Percentiles rank a stretch among this genome's conserved stretches.
Evolutionary conservation across 2,888 invertebrate genomes (phyloP).

Genomic region (Thereva unica): DNA sequence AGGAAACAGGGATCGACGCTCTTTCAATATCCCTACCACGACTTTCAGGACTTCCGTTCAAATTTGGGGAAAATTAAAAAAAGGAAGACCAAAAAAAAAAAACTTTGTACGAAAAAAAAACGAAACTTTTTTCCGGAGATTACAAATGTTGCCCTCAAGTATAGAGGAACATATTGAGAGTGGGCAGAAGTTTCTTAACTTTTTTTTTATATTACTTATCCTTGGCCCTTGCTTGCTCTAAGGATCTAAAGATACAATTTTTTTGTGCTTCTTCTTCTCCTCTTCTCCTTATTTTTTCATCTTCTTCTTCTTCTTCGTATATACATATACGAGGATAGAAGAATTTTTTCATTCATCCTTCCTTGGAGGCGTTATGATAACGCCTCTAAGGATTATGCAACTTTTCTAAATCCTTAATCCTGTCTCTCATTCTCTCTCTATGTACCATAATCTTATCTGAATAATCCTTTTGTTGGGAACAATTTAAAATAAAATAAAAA

Average conservation of each 20-base stretch:
- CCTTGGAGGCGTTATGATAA: too few species aligned
- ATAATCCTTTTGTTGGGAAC: constrained; percentile 19
- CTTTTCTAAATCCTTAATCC: too few species aligned
- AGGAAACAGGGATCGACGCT: neutral
- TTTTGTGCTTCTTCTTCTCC: too few species aligned
- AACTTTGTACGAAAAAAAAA: neutral
- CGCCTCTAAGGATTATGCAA: too few species aligned
- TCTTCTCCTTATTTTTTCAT: too few species aligned
- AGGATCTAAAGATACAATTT: too few species aligned
- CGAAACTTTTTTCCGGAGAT: neutral
- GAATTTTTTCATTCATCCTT: too few species aligned
- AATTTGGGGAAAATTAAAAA: neutral
- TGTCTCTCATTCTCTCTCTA: too few species aligned
- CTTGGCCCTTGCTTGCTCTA: neutral
- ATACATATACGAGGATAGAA: too few species aligned
- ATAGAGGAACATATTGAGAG: constrained; percentile 9
- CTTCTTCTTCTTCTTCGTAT: too few species aligned
- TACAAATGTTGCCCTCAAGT: constrained; percentile 6
- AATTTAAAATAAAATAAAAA: too few species aligned
- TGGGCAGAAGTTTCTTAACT: neutral
- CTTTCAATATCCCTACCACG: too few species aligned
- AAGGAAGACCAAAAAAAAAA: constrained; percentile 2
- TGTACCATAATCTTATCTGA: neutral
- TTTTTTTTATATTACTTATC: constrained; percentile 1
- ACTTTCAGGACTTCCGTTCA: neutral